Evolutionary conservation across 2,797 vertebrate genomes (phyloP), one percentile per base, ranked within the genome.

Genomic region (Oceanodroma leucorhoa): DNA sequence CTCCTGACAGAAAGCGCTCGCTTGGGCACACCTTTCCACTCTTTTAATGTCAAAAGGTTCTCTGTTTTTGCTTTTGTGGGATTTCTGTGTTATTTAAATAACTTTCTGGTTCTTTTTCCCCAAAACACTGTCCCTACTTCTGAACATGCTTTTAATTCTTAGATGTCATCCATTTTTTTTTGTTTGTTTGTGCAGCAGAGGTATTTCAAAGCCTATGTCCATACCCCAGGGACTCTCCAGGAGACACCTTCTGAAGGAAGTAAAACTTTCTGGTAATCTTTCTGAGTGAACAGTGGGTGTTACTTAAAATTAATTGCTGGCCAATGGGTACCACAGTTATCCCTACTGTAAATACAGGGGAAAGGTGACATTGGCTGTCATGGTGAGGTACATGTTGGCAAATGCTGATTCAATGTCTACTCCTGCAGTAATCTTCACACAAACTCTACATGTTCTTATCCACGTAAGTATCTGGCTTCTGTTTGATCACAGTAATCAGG

Each of bases 401-500:
- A 89, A 83, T 81, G 84, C 90, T 85, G 55, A 83, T 91, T 81
- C 89, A 78, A 3, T 50, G 78, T 75, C 91, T 89, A 0, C 38
- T 89, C 11, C 45, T 85, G 38, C 5, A 6, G 51, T 85, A 89
- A 83, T 94, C 81, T 80, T 92, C 84, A 83, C 53, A 46, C 90
- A 85, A 85, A 67, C 50, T 83, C 84, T 64, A 30, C 41, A 16
- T 13, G 6, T 94, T 87, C 71, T 90, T 92, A 73, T 61, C 67
- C 84, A 46, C 41, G 14, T 77, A 79, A 85, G 67, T 80, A 85
- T 92, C 45, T 87, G 67, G 51, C 82, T 95, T 94, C 55, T 83
- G 79, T 93, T 85, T 96, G 84, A 94, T 96, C 89, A 71, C 57
- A 71, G 72, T 87, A 93, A 94, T 93, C 76, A 71, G 57, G 79